Conservation (phyloP, 2,797 vertebrate genomes). For the Brotogeris chrysoptera region DNA sequence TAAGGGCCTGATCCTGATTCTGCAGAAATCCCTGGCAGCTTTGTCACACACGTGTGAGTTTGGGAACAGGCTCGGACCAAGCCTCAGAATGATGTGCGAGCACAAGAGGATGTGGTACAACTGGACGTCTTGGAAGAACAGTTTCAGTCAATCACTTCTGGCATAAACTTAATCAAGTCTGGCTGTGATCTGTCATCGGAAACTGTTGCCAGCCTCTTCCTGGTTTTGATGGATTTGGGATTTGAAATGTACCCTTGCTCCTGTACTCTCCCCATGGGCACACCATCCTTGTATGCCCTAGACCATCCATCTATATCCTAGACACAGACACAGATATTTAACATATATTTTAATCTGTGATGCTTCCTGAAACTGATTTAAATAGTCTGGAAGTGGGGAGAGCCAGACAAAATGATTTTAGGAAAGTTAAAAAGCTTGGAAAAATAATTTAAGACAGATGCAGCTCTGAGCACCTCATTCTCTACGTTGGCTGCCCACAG, state of each 20-base stretch:
- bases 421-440: neutral
- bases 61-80: fast-evolving
- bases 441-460: neutral
- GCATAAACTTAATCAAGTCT: neutral
- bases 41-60: neutral
- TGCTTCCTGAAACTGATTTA: neutral
- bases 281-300: neutral
- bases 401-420: neutral
- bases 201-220: neutral
- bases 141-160: neutral
- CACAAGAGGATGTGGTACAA: neutral
- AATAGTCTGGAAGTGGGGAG: neutral
- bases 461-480: neutral
- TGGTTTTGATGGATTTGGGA: neutral
- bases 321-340: neutral
- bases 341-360: neutral
- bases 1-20: neutral
- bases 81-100: neutral
- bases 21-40: neutral
- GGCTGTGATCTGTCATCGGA: neutral
- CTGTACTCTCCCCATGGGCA: fast-evolving
- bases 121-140: neutral
- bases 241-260: neutral
- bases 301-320: neutral
- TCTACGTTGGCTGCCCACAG: neutral